These are phyloP conservation scores for Orchesellides sinensis DNA, from an alignment of 2,888 invertebrate genomes.

Conservation along the genomic window DNA sequence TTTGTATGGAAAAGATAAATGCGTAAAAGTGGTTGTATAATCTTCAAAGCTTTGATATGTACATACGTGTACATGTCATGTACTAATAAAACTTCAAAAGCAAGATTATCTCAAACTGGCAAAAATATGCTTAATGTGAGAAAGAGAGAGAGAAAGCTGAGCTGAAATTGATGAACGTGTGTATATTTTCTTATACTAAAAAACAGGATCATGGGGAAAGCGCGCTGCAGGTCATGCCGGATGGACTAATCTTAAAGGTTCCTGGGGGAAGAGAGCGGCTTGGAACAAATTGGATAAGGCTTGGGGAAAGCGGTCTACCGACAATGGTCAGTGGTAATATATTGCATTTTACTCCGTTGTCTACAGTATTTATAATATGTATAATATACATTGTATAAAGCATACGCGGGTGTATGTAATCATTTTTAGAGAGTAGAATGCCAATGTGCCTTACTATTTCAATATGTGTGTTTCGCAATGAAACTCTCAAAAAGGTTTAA, in stretches of 20 bases:
- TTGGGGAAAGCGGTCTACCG: constrained; percentile 70
- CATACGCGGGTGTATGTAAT: neutral
- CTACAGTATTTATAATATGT: neutral
- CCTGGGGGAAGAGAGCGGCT: constrained; percentile 69
- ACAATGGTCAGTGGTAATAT: constrained; percentile 55
- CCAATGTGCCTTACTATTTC: neutral
- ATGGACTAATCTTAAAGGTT: constrained; percentile 71
- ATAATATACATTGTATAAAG: neutral
- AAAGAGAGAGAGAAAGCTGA: too few species aligned
- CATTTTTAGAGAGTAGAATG: neutral
- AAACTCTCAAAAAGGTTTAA: too few species aligned
- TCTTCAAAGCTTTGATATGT: too few species aligned
- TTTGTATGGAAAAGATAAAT: too few species aligned
- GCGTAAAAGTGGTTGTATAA: too few species aligned
- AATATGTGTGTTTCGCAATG: neutral
- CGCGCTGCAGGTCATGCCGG: constrained; percentile 65
- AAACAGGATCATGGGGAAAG: constrained; percentile 72
- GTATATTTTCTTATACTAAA: too few species aligned
- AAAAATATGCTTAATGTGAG: too few species aligned
- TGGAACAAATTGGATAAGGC: constrained; percentile 70
- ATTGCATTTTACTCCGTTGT: neutral
- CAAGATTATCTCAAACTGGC: too few species aligned
- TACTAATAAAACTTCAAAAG: too few species aligned
- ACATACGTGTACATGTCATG: too few species aligned
- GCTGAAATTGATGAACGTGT: too few species aligned